Base-by-base conservation (phyloP, 2,113 vertebrate genomes). In the Cyprinus carpio region DNA sequence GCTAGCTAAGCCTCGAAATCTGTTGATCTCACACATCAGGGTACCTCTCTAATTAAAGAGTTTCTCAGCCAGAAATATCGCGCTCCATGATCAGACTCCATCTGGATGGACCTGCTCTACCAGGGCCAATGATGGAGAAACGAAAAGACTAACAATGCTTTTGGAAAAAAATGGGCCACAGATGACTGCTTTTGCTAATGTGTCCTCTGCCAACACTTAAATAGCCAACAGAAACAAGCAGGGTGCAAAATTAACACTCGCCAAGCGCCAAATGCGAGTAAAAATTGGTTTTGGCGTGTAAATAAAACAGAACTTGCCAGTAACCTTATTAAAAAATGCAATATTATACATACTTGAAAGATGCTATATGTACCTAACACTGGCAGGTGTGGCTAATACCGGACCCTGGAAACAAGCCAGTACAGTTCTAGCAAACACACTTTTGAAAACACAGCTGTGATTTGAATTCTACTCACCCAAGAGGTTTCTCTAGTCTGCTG, bases 401-500 rank as follows among this genome's bases (percentile, higher is more conserved):
- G 46, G 34, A 86, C 31, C 9, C 37, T 49, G 62, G 13, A 46
- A 65, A 43, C 20, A 43, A 75, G 11, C 23, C 34, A 29, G 1
- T 6, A 67, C 37, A 81, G 43, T 46, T 46, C 43, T 3, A 46
- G 43, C 11, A 3, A 46, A 3, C 65, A 34, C 25, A 29, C 11
- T 69, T 29, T 8, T 69, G 12, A 29, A 29, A 51, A 46, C 43
- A 23, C 40, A 74, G 16, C 31, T 16, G 16, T 0, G 9, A 62
- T 51, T 75, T 27, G 12, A 15, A 8, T 13, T 29, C 25, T 79
- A 95, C 97, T 97, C 92, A 99, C 97, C 90, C 97, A 84, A 99
- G 93, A 18, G 97, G 93, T 90, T 99, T 99, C 92, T 99, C 97
- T 90, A 98, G 94, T 85, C 97, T 96, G 90, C 97, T 97, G 87